A percentile compares a stretch with the other conserved stretches of the same genome.
phyloP scores from a whole-genome alignment of 1,140 invertebrate genomes.

The Macrobrachium rosenbergii region DNA sequence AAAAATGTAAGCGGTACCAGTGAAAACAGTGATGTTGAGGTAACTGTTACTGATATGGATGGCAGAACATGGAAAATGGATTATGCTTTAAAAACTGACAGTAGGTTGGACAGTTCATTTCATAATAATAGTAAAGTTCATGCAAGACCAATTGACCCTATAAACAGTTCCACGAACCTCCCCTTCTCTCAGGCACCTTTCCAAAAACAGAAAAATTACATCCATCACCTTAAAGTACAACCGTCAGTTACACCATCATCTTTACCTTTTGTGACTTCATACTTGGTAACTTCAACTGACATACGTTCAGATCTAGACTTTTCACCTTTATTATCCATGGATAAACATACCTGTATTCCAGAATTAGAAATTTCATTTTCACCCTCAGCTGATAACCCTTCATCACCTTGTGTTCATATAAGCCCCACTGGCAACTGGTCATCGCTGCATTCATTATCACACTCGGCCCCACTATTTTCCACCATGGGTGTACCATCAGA shows the following conservation, averaged over 20 bases:
- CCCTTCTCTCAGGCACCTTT: too few relatives aligned
- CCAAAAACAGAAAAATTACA: not conserved
- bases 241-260: not conserved
- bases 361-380: not conserved
- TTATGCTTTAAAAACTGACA: not conserved
- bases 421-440: not conserved
- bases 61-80: not conserved
- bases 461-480: not conserved
- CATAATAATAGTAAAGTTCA: too few relatives aligned
- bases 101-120: not conserved
- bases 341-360: not conserved
- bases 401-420: not conserved
- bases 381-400: not conserved
- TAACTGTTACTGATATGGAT: not conserved
- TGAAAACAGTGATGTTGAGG: constrained; percentile 7
- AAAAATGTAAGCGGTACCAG: not conserved
- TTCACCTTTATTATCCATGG: not conserved
- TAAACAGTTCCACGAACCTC: too few relatives aligned
- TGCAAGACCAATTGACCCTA: too few relatives aligned
- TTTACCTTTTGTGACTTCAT: not conserved
- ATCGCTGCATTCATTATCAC: not conserved
- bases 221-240: not conserved
- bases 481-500: too few relatives aligned
- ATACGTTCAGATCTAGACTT: not conserved
- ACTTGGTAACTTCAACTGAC: constrained; percentile 12